These are phyloP conservation scores for Odocoileus virginianus DNA, from an alignment of 2,113 vertebrate genomes.

Conservation along the genomic window DNA sequence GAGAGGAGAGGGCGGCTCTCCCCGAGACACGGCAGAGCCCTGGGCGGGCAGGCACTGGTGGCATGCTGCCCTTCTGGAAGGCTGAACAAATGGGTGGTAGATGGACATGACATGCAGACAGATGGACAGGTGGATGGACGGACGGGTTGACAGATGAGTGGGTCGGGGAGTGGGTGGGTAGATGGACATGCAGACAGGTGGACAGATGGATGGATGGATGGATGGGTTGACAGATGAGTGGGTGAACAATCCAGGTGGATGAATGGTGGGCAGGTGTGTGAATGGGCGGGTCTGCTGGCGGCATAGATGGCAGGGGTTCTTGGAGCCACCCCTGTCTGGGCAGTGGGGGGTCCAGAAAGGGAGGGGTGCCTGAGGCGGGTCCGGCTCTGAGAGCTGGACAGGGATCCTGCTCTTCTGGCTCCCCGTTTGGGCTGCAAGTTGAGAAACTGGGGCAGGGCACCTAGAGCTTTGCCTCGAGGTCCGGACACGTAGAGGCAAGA, in stretches of 20 bases:
- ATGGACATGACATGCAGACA: rapidly evolving
- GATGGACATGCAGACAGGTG: background rate
- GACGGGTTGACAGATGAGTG: too few species aligned
- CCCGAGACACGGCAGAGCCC: background rate
- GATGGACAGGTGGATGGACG: rapidly evolving
- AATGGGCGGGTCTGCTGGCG: background rate
- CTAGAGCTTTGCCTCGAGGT: background rate
- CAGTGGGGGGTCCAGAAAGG: too few species aligned
- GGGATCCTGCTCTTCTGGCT: background rate
- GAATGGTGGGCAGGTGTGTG: rapidly evolving
- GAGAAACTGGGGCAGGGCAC: background rate
- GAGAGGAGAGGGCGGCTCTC: too few species aligned
- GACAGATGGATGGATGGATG: too few species aligned
- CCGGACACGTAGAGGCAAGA: background rate
- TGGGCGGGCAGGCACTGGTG: too few species aligned
- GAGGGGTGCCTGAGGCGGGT: background rate
- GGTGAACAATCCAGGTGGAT: too few species aligned
- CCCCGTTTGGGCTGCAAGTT: background rate
- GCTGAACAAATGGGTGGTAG: rapidly evolving
- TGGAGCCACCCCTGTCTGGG: background rate
- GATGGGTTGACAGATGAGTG: too few species aligned
- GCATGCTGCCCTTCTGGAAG: background rate
- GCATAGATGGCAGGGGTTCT: background rate
- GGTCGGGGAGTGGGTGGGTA: rapidly evolving
- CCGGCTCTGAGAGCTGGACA: background rate